These are phyloP conservation scores for Corella eumyota DNA, from an alignment of 23 tunicate genomes.

Conservation along the genomic window DNA sequence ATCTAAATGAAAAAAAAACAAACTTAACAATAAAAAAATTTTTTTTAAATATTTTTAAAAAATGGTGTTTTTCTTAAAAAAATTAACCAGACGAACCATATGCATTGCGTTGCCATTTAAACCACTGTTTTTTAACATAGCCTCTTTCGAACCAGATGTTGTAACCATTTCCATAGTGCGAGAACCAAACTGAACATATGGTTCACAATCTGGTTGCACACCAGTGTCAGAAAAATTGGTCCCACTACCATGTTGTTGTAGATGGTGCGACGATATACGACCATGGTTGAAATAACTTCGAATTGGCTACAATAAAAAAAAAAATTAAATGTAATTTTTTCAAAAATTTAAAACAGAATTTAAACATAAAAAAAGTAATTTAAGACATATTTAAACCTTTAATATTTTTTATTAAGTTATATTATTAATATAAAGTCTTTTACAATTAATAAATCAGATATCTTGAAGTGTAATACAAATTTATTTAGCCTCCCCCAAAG, in stretches of 20 bases:
- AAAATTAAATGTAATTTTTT: not conserved
- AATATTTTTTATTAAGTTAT: too few species aligned
- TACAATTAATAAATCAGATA: too few species aligned
- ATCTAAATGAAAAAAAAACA: constrained; percentile 7
- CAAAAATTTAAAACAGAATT: not conserved
- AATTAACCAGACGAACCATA: too few species aligned
- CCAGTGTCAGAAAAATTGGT: too few species aligned
- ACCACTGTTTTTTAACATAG: constrained; percentile 22
- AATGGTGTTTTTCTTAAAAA: too few species aligned
- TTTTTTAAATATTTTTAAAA: too few species aligned
- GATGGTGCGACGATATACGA: constrained; percentile 16
- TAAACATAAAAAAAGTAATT: too few species aligned
- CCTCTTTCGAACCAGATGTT: not conserved
- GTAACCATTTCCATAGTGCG: constrained; percentile 14
- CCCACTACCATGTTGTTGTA: not conserved
- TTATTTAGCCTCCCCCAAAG: too few species aligned
- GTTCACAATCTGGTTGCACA: not conserved
- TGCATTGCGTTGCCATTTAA: constrained; percentile 23
- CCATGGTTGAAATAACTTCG: constrained; percentile 65
- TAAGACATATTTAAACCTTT: too few species aligned
- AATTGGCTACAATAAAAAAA: constrained; percentile 30
- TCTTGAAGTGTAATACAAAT: too few species aligned
- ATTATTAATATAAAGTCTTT: too few species aligned
- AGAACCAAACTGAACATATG: constrained; percentile 50
- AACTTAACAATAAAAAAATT: too few species aligned